Conservation (phyloP, 2,888 invertebrate genomes). For the Seladonia tumulorum region DNA sequence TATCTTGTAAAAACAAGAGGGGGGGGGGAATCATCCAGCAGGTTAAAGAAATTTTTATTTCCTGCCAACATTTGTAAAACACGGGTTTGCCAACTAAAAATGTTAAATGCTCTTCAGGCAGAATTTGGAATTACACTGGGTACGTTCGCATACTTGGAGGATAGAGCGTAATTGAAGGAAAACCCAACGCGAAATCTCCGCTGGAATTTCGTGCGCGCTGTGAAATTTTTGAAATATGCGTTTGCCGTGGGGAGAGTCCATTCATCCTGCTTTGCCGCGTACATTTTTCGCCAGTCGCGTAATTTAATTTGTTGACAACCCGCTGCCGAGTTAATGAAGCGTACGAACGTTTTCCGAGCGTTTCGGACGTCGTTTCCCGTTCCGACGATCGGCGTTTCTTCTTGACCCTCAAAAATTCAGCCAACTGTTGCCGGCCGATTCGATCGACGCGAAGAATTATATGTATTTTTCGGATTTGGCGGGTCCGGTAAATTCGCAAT, state of each 20-base stretch:
- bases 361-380: neutral
- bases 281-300: neutral
- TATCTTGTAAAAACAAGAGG: no score
- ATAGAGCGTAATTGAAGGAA: neutral
- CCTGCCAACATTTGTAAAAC: neutral
- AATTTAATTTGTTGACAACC: conserved; percentile 7
- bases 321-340: neutral
- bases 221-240: neutral
- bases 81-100: neutral
- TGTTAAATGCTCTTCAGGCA: neutral
- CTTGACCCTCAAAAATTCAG: neutral
- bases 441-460: conserved; percentile 9
- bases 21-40: no score
- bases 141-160: neutral
- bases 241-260: neutral
- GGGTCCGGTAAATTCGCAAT: neutral
- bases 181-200: neutral
- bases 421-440: neutral
- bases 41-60: neutral
- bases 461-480: conserved; percentile 10
- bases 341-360: neutral
- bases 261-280: neutral
- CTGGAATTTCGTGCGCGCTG: neutral
- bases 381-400: neutral
- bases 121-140: neutral